Evolutionary conservation across 2,113 vertebrate species (phyloP).

Genomic region (Rhea americana): DNA sequence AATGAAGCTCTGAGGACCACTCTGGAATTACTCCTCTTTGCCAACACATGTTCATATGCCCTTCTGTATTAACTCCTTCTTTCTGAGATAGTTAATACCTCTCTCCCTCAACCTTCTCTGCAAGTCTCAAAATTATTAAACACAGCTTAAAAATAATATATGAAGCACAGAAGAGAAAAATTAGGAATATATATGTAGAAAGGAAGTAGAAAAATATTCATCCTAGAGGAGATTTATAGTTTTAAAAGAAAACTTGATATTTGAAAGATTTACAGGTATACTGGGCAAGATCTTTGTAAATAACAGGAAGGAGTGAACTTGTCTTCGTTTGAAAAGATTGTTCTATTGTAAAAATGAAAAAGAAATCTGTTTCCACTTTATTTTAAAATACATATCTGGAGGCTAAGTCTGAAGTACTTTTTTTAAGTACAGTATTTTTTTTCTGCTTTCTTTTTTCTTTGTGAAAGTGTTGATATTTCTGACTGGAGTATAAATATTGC

Average conservation of each 20-base stretch:
- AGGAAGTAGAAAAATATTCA: not conserved
- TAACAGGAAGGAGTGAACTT: not conserved
- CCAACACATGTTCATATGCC: not conserved
- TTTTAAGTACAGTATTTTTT: not conserved
- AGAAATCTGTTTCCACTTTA: not conserved
- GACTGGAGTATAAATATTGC: not conserved
- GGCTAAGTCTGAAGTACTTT: not conserved
- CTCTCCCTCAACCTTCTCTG: not conserved
- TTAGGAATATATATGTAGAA: not conserved
- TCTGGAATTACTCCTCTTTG: not conserved
- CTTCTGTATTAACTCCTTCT: conserved; percentile 3
- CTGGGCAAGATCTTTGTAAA: not conserved
- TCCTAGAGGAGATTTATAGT: not conserved
- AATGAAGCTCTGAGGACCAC: conserved; percentile 34
- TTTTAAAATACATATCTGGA: not conserved
- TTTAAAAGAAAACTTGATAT: not conserved
- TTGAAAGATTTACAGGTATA: not conserved
- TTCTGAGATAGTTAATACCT: not conserved
- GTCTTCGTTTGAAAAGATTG: not conserved
- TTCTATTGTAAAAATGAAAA: not conserved
- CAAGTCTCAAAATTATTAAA: not conserved
- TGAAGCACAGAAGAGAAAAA: not conserved
- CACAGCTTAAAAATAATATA: not conserved
- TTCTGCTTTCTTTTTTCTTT: not conserved
- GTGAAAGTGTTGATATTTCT: not conserved